phyloP scores from a whole-genome alignment of 2,888 invertebrate species.

The Clivina fossor region DNA sequence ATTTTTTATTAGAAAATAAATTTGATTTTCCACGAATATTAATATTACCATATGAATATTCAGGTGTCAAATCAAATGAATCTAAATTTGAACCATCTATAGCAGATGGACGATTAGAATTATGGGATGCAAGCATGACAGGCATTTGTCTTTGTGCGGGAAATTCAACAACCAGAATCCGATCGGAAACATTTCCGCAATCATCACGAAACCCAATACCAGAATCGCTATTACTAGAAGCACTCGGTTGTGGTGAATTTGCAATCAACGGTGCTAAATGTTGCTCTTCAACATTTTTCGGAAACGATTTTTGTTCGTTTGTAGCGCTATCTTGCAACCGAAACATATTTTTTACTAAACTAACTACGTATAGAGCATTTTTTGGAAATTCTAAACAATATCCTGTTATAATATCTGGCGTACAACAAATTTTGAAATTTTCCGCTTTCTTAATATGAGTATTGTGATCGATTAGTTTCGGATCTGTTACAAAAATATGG shows the following conservation, averaged over 20 bases:
- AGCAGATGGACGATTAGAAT: constrained; percentile 47
- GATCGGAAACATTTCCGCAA: constrained; percentile 78
- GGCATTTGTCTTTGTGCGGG: constrained; percentile 53
- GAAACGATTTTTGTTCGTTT: too few relatives aligned
- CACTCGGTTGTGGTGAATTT: constrained; percentile 84
- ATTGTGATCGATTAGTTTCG: constrained; percentile 79
- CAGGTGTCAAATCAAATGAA: constrained; percentile 4
- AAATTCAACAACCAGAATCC: constrained; percentile 78
- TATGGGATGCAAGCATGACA: constrained; percentile 35
- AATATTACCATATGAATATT: constrained; percentile 11
- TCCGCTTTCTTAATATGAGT: constrained; percentile 78
- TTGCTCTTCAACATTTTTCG: constrained; percentile 38
- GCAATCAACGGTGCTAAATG: constrained; percentile 62
- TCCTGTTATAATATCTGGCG: constrained; percentile 73
- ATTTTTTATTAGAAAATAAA: not conserved
- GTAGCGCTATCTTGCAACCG: constrained; percentile 57
- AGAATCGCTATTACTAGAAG: constrained; percentile 92
- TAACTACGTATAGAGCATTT: constrained; percentile 76
- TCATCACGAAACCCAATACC: constrained; percentile 94
- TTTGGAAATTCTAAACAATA: constrained; percentile 88
- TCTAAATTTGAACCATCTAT: constrained; percentile 45
- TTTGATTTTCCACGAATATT: constrained; percentile 11
- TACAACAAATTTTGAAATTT: constrained; percentile 84
- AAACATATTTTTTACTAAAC: constrained; percentile 72
- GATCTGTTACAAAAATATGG: constrained; percentile 93